These are phyloP conservation scores for Oriolus oriolus DNA, from an alignment of 2,113 vertebrate genomes.

Conservation along the genomic window DNA sequence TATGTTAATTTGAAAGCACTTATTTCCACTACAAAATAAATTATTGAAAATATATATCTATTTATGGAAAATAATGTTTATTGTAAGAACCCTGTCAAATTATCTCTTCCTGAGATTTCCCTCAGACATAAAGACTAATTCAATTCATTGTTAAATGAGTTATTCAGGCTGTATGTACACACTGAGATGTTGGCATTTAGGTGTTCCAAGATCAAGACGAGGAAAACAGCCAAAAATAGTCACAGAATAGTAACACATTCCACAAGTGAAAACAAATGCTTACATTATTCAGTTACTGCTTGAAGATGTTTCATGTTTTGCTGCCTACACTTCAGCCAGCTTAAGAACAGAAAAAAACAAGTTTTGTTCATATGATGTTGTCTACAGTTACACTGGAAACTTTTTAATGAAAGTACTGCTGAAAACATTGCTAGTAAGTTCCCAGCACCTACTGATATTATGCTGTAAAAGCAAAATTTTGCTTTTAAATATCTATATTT, in stretches of 20 bases:
- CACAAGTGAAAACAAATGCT: constrained; percentile 31
- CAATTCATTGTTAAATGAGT: neutral
- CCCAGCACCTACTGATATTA: neutral
- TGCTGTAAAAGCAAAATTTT: neutral
- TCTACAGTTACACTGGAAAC: neutral
- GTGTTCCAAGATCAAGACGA: constrained; percentile 25
- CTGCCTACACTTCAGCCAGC: constrained; percentile 22
- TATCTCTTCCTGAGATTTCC: neutral
- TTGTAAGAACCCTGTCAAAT: neutral
- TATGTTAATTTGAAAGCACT: neutral
- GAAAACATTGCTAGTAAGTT: neutral
- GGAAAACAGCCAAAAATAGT: constrained; percentile 23
- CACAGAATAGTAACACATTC: constrained; percentile 31
- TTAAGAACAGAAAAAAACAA: constrained; percentile 15
- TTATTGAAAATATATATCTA: neutral
- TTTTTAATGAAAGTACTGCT: neutral
- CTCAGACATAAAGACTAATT: neutral
- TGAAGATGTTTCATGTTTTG: constrained; percentile 47
- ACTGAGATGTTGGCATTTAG: neutral
- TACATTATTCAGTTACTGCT: constrained; percentile 52
- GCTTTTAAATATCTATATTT: neutral
- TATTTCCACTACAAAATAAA: neutral
- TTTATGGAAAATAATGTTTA: neutral
- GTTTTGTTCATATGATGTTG: neutral
- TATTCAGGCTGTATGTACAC: neutral